phyloP scores from a whole-genome alignment of 2,797 vertebrate species.

The Chloroceryle amazona region DNA sequence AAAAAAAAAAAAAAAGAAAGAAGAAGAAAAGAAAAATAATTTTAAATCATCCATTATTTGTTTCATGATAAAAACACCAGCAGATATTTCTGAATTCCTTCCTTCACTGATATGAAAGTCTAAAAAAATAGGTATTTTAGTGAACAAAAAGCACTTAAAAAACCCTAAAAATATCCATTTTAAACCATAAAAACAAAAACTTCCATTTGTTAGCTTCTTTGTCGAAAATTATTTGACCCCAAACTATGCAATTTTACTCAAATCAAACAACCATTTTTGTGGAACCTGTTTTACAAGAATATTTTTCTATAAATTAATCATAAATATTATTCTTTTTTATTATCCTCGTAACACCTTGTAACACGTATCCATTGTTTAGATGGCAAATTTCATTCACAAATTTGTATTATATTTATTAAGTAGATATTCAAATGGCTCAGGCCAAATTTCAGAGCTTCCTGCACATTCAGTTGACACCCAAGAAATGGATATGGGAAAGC shows the following conservation, averaged over 20 bases:
- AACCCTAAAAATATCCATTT: background rate
- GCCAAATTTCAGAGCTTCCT: background rate
- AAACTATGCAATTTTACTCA: background rate
- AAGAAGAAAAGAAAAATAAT: background rate
- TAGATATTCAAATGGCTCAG: background rate
- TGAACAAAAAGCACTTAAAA: background rate
- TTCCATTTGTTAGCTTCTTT: background rate
- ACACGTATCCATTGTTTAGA: fast-evolving
- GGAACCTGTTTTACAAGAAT: background rate
- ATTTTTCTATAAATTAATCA: background rate
- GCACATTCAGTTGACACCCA: background rate
- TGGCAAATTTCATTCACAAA: background rate
- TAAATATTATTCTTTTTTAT: background rate
- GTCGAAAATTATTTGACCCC: background rate
- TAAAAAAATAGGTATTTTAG: background rate
- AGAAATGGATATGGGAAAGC: background rate
- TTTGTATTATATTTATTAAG: background rate
- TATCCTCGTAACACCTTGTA: background rate
- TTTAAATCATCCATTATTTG: background rate
- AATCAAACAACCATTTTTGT: background rate
- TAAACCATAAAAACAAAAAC: background rate
- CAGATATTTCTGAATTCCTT: background rate
- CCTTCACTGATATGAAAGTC: background rate
- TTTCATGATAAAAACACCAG: background rate
- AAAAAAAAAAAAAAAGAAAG: background rate